phyloP scores from a whole-genome alignment of 2,888 invertebrate species.

The Ornithoptera priamus region DNA sequence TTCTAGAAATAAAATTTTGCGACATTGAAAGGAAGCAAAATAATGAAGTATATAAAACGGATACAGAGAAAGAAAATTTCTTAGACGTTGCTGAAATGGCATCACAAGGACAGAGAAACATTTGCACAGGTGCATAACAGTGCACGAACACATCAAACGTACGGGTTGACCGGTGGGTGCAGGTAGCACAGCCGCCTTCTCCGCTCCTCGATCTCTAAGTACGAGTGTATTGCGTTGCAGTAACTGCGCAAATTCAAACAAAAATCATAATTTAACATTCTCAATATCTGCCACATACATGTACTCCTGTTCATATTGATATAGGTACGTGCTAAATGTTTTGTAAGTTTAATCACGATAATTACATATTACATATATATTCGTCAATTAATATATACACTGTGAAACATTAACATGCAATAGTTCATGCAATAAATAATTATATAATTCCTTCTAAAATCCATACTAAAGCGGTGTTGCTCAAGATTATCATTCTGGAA shows the following conservation, averaged over 20 bases:
- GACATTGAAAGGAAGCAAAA: too few species aligned
- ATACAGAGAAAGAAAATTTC: not conserved
- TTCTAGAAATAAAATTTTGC: not conserved
- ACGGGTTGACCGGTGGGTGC: constrained; percentile 65
- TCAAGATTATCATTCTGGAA: constrained; percentile 34
- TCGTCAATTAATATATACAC: constrained; percentile 5
- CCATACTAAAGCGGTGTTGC: constrained; percentile 42
- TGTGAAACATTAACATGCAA: constrained; percentile 27
- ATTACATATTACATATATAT: constrained; percentile 5
- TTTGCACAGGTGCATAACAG: constrained; percentile 55
- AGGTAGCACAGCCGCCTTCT: constrained; percentile 66
- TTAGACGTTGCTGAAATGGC: constrained; percentile 18
- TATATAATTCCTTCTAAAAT: constrained; percentile 33
- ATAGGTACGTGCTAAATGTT: not conserved
- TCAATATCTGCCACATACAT: not conserved
- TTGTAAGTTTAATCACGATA: not conserved
- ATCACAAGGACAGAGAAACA: constrained; percentile 34
- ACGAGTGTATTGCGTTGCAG: constrained; percentile 77
- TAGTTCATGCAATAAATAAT: constrained; percentile 36
- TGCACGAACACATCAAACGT: constrained; percentile 64
- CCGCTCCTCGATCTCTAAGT: constrained; percentile 72
- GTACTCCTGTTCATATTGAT: constrained; percentile 20
- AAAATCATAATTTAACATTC: constrained; percentile 39
- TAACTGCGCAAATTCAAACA: constrained; percentile 70
- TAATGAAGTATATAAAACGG: not conserved